phyloP scores from a whole-genome alignment of 2,888 invertebrate genomes.

The Lathronympha strigana region DNA sequence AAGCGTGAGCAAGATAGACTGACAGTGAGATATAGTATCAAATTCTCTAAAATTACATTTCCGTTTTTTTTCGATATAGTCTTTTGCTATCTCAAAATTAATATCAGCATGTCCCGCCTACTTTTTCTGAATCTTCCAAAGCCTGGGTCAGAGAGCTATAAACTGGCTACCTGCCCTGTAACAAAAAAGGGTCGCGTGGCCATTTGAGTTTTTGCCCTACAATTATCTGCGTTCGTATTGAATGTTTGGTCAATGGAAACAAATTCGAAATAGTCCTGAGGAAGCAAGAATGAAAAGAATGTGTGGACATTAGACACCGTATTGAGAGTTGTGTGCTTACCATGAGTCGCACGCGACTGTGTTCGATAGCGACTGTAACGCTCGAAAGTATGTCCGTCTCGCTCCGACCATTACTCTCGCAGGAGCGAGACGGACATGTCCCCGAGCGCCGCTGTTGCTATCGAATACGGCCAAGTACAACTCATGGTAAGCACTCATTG shows the following conservation, averaged over 20 bases:
- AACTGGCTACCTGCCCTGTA: constrained; percentile 36
- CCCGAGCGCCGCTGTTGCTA: too few species aligned
- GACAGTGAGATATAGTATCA: neutral
- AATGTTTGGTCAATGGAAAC: constrained; percentile 22
- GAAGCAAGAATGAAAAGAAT: neutral
- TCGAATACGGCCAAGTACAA: too few species aligned
- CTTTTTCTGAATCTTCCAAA: constrained; percentile 31
- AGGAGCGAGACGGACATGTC: too few species aligned
- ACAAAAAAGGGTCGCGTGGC: constrained; percentile 41
- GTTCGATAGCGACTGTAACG: too few species aligned
- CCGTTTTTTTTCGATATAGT: neutral
- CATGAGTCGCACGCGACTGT: too few species aligned
- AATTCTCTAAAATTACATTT: neutral
- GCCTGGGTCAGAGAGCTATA: constrained; percentile 37
- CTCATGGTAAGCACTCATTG: too few species aligned
- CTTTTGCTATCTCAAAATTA: constrained; percentile 6
- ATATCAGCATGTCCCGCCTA: constrained; percentile 9
- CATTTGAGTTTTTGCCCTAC: constrained; percentile 33
- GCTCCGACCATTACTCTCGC: too few species aligned
- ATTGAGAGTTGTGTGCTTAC: too few species aligned
- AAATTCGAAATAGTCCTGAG: constrained; percentile 13
- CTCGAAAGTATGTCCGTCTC: too few species aligned
- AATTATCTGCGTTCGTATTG: constrained; percentile 27
- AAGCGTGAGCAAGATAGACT: too few species aligned
- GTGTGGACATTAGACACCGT: neutral